Evolutionary conservation across 2,797 vertebrate species (phyloP).

Genomic region (Miichthys miiuy): DNA sequence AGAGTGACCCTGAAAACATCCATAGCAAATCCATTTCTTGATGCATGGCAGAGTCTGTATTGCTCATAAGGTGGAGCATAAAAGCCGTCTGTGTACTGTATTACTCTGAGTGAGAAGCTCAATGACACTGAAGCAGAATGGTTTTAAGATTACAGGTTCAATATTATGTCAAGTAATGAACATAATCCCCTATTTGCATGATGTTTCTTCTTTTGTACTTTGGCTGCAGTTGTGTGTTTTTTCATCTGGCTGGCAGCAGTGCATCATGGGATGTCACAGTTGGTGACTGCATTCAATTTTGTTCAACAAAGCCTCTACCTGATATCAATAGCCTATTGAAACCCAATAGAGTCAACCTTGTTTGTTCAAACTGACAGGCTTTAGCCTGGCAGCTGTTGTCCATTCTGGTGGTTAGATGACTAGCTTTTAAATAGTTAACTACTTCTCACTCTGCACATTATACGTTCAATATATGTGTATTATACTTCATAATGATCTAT

Average conservation of each 20-base stretch:
- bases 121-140: conserved; percentile 12
- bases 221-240: conserved; percentile 7
- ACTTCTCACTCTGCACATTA: background rate
- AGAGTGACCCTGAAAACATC: conserved; percentile 82
- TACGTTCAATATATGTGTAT: too few species aligned
- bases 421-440: conserved; percentile 33
- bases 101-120: conserved; percentile 26
- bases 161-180: conserved; percentile 26
- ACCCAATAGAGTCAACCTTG: conserved; percentile 29
- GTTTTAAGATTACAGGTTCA: conserved; percentile 32
- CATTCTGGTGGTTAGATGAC: conserved; percentile 6
- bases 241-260: conserved; percentile 13
- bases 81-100: conserved; percentile 1
- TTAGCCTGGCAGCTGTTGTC: conserved; percentile 29
- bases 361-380: conserved; percentile 45
- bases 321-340: conserved; percentile 61
- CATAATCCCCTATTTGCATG: conserved; percentile 22
- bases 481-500: background rate
- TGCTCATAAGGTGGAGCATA: conserved; percentile 41
- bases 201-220: conserved; percentile 15
- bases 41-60: conserved; percentile 50
- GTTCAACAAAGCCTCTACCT: conserved; percentile 24
- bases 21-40: conserved; percentile 72
- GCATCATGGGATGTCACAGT: conserved; percentile 36
- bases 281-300: conserved; percentile 21